Conservation (phyloP, 2,888 invertebrate genomes). For the Mayetiola destructor region DNA sequence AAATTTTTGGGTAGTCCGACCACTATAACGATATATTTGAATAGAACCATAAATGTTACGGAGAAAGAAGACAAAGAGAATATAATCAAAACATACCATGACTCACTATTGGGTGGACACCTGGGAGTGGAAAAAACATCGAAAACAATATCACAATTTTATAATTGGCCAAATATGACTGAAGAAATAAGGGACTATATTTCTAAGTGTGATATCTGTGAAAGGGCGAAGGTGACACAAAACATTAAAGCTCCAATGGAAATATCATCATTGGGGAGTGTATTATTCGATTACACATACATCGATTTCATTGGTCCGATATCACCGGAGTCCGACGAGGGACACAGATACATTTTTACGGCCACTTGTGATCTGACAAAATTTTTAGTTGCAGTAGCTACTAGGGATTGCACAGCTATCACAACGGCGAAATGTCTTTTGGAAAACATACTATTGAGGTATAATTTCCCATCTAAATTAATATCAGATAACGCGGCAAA, state of each 20-base stretch:
- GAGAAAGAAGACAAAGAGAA: too few relatives aligned
- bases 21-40: too few relatives aligned
- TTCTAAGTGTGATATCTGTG: not conserved
- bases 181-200: not conserved
- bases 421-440: not conserved
- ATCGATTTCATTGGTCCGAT: not conserved
- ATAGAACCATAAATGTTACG: too few relatives aligned
- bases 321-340: not conserved
- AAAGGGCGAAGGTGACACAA: not conserved
- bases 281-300: not conserved
- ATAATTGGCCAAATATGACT: not conserved
- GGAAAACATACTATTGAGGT: not conserved
- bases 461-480: not conserved
- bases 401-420: not conserved
- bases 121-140: not conserved
- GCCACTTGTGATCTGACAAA: not conserved
- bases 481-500: not conserved
- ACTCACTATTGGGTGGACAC: not conserved
- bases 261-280: not conserved
- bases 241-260: not conserved
- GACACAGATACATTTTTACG: not conserved
- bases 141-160: not conserved
- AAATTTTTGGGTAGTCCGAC: too few relatives aligned
- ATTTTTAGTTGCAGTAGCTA: not conserved
- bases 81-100: too few relatives aligned